Evolutionary conservation across 2,113 vertebrate genomes (phyloP).

Genomic region (Urocitellus parryii): DNA sequence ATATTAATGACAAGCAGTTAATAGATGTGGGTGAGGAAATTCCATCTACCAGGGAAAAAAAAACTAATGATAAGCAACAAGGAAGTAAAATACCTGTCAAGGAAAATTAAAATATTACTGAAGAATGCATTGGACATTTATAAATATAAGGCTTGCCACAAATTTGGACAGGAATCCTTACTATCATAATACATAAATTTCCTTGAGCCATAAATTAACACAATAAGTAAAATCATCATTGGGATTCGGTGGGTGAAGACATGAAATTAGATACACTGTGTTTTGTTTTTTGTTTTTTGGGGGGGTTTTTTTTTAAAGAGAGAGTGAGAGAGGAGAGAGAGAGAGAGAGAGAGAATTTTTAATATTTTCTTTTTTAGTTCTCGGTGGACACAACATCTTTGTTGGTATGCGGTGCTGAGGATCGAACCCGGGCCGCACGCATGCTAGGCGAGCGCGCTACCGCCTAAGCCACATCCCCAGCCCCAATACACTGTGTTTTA

Average conservation of each 20-base stretch:
- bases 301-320: no score
- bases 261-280: background rate
- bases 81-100: background rate
- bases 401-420: no score
- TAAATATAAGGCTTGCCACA: background rate
- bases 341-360: no score
- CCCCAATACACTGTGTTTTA: background rate
- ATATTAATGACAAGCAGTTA: background rate
- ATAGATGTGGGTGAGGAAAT: background rate
- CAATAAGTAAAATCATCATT: background rate
- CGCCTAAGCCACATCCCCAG: no score
- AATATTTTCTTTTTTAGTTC: no score
- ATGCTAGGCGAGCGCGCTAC: no score
- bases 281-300: no score
- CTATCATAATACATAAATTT: constrained; percentile 9
- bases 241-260: background rate
- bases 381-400: no score
- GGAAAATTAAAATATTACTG: background rate
- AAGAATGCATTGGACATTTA: background rate
- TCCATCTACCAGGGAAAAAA: background rate
- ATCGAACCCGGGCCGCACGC: no score
- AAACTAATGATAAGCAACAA: background rate
- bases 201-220: background rate
- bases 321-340: no score
- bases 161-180: constrained; percentile 22